phyloP scores from a whole-genome alignment of 2,888 invertebrate genomes.

The Eucriotettix oculatus region DNA sequence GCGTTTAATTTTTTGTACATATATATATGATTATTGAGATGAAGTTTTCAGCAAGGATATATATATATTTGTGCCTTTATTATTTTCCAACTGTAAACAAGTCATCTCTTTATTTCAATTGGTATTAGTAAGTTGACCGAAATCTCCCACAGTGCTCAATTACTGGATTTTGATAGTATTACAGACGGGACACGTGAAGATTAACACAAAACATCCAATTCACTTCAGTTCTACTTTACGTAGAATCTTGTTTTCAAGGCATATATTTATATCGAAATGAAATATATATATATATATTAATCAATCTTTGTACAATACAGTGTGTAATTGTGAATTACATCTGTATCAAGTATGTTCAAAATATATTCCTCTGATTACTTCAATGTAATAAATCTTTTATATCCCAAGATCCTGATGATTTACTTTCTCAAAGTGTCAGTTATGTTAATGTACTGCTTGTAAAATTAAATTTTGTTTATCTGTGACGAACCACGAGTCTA shows the following conservation, averaged over 20 bases:
- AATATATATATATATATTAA: neutral
- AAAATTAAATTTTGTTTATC: too few species aligned
- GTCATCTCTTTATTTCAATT: neutral
- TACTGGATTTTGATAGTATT: neutral
- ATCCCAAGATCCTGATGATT: too few species aligned
- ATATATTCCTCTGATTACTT: neutral
- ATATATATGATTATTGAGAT: neutral
- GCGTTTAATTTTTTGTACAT: neutral
- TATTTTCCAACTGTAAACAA: conserved; percentile 2
- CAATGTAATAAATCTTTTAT: too few species aligned
- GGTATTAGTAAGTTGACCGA: too few species aligned
- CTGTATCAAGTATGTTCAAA: neutral
- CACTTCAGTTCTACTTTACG: too few species aligned
- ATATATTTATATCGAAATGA: neutral
- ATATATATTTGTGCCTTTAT: conserved; percentile 10
- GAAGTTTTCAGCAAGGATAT: conserved; percentile 9
- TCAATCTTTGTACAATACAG: neutral
- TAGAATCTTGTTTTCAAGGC: too few species aligned
- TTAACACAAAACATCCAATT: too few species aligned
- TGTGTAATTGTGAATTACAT: neutral
- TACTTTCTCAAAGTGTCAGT: too few species aligned
- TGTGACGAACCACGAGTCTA: too few species aligned
- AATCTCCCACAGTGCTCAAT: neutral
- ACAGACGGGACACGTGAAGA: neutral
- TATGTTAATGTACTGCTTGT: too few species aligned